Evolutionary conservation across 2,888 invertebrate genomes (phyloP).

Genomic region (Drosophila basisetae): DNA sequence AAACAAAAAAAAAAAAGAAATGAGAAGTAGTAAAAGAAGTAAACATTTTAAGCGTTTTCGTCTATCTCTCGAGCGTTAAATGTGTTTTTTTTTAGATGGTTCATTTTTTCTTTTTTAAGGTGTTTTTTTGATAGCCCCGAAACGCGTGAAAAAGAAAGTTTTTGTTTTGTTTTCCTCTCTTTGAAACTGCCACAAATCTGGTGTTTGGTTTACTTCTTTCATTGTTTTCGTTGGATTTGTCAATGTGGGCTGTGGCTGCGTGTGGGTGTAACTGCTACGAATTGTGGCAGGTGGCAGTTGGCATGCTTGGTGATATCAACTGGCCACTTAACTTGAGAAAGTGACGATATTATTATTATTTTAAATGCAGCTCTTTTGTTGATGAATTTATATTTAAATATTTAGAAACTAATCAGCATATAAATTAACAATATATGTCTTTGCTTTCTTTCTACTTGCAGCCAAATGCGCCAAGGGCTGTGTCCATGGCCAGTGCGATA

Average conservation of each 20-base stretch:
- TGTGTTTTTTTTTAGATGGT: constrained; percentile 33
- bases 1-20: neutral
- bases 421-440: constrained; percentile 61
- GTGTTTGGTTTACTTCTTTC: constrained; percentile 26
- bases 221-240: constrained; percentile 20
- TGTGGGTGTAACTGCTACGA: constrained; percentile 60
- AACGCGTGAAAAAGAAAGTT: constrained; percentile 79
- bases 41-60: constrained; percentile 23
- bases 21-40: neutral
- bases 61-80: constrained; percentile 18
- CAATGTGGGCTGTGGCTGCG: constrained; percentile 43
- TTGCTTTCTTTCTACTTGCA: constrained; percentile 82
- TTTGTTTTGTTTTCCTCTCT: constrained; percentile 26
- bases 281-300: constrained; percentile 36
- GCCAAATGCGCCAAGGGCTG: constrained; percentile 97
- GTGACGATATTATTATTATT: constrained; percentile 41
- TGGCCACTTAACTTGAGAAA: constrained; percentile 52
- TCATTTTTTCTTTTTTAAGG: constrained; percentile 34
- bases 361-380: constrained; percentile 6
- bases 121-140: constrained; percentile 54
- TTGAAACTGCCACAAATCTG: constrained; percentile 55
- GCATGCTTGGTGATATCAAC: neutral
- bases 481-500: constrained; percentile 96
- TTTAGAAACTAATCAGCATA: constrained; percentile 50
- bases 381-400: neutral